phyloP scores from a whole-genome alignment of 2,888 invertebrate genomes.

The Pyrrhia umbra region DNA sequence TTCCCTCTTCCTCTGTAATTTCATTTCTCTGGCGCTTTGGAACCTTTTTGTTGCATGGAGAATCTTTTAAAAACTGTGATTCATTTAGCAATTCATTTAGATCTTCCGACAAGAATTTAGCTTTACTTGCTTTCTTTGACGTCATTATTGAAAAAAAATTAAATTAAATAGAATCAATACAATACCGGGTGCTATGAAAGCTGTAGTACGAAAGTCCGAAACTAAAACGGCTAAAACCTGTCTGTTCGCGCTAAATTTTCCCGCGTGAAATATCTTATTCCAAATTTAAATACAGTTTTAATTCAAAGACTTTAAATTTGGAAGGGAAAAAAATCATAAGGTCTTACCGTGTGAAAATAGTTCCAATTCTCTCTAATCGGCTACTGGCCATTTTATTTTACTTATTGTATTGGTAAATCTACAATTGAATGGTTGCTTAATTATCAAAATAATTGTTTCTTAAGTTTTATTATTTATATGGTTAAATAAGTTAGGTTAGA shows the following conservation, averaged over 20 bases:
- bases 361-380: slow-evolving; percentile 93
- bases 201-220: neutral
- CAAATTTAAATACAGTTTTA: slow-evolving; percentile 32
- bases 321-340: neutral
- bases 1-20: slow-evolving; percentile 70
- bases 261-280: slow-evolving; percentile 44
- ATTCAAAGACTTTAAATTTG: slow-evolving; percentile 9
- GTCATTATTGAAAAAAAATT: slow-evolving; percentile 69
- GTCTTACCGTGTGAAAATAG: slow-evolving; percentile 92
- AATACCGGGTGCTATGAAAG: neutral
- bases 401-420: neutral
- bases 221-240: neutral
- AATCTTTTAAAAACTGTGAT: slow-evolving; percentile 74
- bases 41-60: slow-evolving; percentile 73
- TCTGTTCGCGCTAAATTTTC: slow-evolving; percentile 49
- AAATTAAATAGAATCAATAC: neutral
- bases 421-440: neutral
- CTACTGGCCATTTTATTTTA: slow-evolving; percentile 91
- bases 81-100: slow-evolving; percentile 75
- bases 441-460: too few relatives aligned
- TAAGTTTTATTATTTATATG: too few relatives aligned
- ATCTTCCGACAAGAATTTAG: slow-evolving; percentile 76
- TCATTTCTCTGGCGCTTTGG: slow-evolving; percentile 70
- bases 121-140: slow-evolving; percentile 72
- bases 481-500: neutral